Percentiles rank a stretch among this genome's conserved stretches.
Conservation (phyloP, 2,797 vertebrate species). For the Allobates femoralis region DNA sequence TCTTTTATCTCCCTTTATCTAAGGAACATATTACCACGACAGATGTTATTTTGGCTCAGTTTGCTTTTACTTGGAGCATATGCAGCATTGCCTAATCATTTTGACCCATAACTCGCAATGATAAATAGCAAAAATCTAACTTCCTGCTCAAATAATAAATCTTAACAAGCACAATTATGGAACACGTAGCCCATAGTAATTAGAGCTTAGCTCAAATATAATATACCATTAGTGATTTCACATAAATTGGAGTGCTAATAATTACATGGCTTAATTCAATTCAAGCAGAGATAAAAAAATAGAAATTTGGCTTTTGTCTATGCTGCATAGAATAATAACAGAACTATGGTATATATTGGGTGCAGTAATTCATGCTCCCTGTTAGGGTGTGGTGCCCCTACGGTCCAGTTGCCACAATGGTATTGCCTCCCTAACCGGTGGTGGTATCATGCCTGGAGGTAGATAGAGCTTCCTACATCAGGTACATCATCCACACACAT, state of each 20-base stretch:
- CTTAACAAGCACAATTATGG: not conserved
- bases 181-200: not conserved
- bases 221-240: constrained; percentile 15
- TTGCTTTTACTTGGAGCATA: not conserved
- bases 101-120: not conserved
- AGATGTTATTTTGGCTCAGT: constrained; percentile 1
- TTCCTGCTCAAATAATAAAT: constrained; percentile 4
- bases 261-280: constrained; percentile 1
- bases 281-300: not conserved
- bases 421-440: too few species aligned
- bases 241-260: not conserved
- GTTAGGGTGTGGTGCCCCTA: too few species aligned
- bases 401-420: too few species aligned
- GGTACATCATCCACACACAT: too few species aligned
- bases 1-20: constrained; percentile 36
- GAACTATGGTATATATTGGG: not conserved
- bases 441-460: too few species aligned
- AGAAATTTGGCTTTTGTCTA: not conserved
- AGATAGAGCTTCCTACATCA: too few species aligned
- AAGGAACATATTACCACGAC: constrained; percentile 9
- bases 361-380: too few species aligned
- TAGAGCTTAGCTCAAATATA: not conserved
- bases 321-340: not conserved
- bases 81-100: not conserved
- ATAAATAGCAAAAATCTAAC: constrained; percentile 6